phyloP scores from a whole-genome alignment of 2,888 invertebrate species.

The Epistrophe eligans region DNA sequence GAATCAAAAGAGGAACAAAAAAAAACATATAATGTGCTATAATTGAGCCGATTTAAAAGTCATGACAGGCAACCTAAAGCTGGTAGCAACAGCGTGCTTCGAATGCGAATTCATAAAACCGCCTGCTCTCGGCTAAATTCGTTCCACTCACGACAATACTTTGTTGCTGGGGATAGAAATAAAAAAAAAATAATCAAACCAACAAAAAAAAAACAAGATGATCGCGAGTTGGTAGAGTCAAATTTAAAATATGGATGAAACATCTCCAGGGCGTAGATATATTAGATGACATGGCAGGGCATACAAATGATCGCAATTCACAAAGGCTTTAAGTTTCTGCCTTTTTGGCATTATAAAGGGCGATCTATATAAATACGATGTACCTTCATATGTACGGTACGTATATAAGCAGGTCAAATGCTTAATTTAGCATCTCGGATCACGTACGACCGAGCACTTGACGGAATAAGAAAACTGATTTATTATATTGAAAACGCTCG shows the following conservation, averaged over 20 bases:
- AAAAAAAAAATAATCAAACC: neutral
- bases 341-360: slow-evolving; percentile 64
- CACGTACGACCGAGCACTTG: slow-evolving; percentile 59
- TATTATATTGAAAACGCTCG: slow-evolving; percentile 57
- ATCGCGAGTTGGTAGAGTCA: slow-evolving; percentile 13
- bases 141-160: slow-evolving; percentile 40
- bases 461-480: slow-evolving; percentile 66
- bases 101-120: slow-evolving; percentile 52
- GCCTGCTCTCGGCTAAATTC: slow-evolving; percentile 37
- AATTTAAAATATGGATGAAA: slow-evolving; percentile 2
- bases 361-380: slow-evolving; percentile 10
- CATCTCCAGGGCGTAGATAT: slow-evolving; percentile 1
- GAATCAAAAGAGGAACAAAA: slow-evolving; percentile 17
- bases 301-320: slow-evolving; percentile 2
- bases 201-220: slow-evolving; percentile 9
- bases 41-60: slow-evolving; percentile 64
- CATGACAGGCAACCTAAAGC: slow-evolving; percentile 41
- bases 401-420: slow-evolving; percentile 53
- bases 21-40: slow-evolving; percentile 50
- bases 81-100: slow-evolving; percentile 36
- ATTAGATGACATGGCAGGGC: neutral
- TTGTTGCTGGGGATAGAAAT: slow-evolving; percentile 26
- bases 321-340: slow-evolving; percentile 9
- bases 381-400: neutral
- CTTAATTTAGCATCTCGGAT: slow-evolving; percentile 55